These are phyloP conservation scores for Clarias batrachus DNA, from an alignment of 2,113 vertebrate species.

Conservation along the genomic window DNA sequence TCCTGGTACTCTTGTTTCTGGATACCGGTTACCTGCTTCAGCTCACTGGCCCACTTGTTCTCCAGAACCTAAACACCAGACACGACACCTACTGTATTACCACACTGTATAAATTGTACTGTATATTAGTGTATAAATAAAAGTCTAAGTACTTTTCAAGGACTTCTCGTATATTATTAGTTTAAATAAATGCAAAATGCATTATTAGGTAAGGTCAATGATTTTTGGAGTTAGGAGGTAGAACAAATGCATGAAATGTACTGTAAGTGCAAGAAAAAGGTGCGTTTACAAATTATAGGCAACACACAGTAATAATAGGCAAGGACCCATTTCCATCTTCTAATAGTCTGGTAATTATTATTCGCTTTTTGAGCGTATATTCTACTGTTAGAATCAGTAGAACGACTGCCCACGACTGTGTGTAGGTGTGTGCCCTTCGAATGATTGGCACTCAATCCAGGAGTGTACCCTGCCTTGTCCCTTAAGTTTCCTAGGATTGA, in stretches of 20 bases:
- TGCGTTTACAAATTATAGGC: not conserved
- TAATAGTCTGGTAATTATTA: not conserved
- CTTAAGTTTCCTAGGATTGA: too few relatives aligned
- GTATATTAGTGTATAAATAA: too few relatives aligned
- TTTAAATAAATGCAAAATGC: not conserved
- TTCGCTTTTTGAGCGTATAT: not conserved
- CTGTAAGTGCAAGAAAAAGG: not conserved
- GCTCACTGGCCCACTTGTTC: conserved; percentile 92
- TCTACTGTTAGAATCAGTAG: not conserved
- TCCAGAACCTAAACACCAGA: conserved; percentile 81
- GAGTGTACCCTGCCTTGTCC: too few relatives aligned
- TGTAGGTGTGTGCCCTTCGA: too few relatives aligned
- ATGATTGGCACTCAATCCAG: too few relatives aligned
- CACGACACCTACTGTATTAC: not conserved
- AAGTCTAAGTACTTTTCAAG: too few relatives aligned
- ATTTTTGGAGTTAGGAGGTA: not conserved
- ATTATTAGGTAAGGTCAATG: not conserved
- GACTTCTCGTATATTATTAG: not conserved
- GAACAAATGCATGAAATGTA: not conserved
- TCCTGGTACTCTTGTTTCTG: conserved; percentile 98
- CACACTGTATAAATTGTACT: not conserved
- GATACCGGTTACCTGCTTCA: conserved; percentile 90
- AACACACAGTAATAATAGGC: not conserved
- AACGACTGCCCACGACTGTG: too few relatives aligned
- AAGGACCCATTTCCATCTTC: not conserved